Percentiles rank a stretch among this genome's conserved stretches.
Evolutionary conservation across 35 echinoderm and acorn worm species (phyloP).

Genomic region (Patiria miniata): DNA sequence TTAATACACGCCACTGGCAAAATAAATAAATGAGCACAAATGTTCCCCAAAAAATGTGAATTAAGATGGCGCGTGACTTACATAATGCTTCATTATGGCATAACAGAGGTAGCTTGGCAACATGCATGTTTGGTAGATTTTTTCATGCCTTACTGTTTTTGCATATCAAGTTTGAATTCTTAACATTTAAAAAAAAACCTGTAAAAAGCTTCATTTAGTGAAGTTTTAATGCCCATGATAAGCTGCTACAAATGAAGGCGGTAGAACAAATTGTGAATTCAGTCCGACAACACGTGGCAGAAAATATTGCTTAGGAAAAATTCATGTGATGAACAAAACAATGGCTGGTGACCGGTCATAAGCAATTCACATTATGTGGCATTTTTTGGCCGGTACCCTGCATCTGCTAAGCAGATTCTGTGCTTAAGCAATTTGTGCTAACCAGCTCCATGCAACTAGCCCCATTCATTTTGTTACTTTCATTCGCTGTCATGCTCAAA

Average conservation of each 20-base stretch:
- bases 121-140: background rate
- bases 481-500: too few relatives aligned
- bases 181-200: background rate
- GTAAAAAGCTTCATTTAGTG: background rate
- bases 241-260: background rate
- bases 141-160: background rate
- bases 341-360: background rate
- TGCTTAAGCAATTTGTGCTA: too few relatives aligned
- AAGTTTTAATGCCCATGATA: background rate
- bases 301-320: background rate
- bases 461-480: too few relatives aligned
- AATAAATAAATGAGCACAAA: background rate
- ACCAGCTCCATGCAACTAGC: too few relatives aligned
- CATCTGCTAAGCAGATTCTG: too few relatives aligned
- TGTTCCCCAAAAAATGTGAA: background rate
- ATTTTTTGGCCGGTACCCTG: too few relatives aligned
- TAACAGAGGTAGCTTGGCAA: background rate
- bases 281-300: too few relatives aligned
- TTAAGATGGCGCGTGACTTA: background rate
- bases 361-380: too few relatives aligned
- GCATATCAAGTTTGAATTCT: constrained; percentile 11
- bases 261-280: too few relatives aligned
- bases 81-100: background rate
- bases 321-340: background rate
- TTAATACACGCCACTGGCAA: background rate